Percentiles rank a stretch among this genome's conserved stretches.
These are phyloP conservation scores for Zoroaster sp. DNA, from an alignment of 53 echinoderm and acorn worm genomes.

Conservation along the genomic window DNA sequence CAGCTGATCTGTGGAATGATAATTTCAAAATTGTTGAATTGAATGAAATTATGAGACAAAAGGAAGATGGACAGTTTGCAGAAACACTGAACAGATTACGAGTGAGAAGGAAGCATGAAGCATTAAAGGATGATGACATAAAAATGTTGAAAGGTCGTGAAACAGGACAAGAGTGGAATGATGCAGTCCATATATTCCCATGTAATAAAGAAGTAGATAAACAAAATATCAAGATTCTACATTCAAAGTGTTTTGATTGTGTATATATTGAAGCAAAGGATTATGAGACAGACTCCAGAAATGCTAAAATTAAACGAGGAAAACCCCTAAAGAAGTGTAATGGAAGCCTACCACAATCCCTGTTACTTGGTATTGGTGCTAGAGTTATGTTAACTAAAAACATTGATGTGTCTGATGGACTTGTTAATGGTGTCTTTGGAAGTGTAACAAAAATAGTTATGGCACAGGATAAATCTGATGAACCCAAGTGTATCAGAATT, in stretches of 20 bases:
- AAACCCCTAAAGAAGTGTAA: not conserved
- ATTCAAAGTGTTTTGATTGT: constrained; percentile 37
- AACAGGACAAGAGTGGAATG: not conserved
- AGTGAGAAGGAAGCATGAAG: constrained; percentile 1
- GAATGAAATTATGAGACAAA: constrained; percentile 73
- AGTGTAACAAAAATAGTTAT: too few relatives aligned
- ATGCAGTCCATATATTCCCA: constrained; percentile 64
- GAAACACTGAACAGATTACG: constrained; percentile 52
- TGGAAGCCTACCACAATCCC: not conserved
- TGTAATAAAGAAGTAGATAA: constrained; percentile 58
- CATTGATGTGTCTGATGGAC: too few relatives aligned
- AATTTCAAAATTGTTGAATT: constrained; percentile 58
- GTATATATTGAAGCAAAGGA: constrained; percentile 57
- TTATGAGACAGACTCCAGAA: not conserved
- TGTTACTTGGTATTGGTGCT: constrained; percentile 45
- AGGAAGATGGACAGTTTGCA: constrained; percentile 67
- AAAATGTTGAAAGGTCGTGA: constrained; percentile 40
- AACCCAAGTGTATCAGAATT: too few relatives aligned
- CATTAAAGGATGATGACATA: constrained; percentile 43
- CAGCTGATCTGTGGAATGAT: constrained; percentile 56
- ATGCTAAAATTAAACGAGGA: not conserved
- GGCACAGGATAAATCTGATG: too few relatives aligned
- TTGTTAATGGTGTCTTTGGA: too few relatives aligned
- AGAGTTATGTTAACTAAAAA: constrained; percentile 60
- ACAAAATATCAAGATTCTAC: constrained; percentile 54